Evolutionary conservation across 2,888 invertebrate genomes (phyloP).

Genomic region (Perizoma flavofasciatum): DNA sequence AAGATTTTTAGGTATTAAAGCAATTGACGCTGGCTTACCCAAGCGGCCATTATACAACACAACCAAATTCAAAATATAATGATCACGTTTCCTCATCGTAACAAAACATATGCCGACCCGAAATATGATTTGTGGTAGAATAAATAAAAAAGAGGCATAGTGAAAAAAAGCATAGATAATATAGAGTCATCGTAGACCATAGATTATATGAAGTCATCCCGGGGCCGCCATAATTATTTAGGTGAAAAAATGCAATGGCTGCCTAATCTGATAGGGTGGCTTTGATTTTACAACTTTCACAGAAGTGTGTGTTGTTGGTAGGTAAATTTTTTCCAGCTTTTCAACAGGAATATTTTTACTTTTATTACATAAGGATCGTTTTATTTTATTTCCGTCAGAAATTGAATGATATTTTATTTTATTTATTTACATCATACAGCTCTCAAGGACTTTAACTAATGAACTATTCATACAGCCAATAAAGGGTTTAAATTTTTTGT

Average conservation of each 20-base stretch:
- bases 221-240: slow-evolving; percentile 64
- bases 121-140: slow-evolving; percentile 49
- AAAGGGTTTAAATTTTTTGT: no score
- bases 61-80: slow-evolving; percentile 17
- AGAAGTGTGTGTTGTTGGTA: neutral
- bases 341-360: no score
- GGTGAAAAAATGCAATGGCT: slow-evolving; percentile 65
- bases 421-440: no score
- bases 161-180: slow-evolving; percentile 66
- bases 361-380: no score
- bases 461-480: no score
- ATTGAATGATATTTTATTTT: no score
- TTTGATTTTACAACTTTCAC: slow-evolving; percentile 30
- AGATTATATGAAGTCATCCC: slow-evolving; percentile 80
- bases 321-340: no score
- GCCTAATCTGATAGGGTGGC: slow-evolving; percentile 54
- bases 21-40: neutral
- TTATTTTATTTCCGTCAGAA: no score
- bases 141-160: slow-evolving; percentile 24
- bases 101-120: slow-evolving; percentile 8
- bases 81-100: slow-evolving; percentile 11
- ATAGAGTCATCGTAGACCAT: slow-evolving; percentile 76
- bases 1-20: no score
- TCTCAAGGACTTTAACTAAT: no score
- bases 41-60: slow-evolving; percentile 6